A percentile compares a stretch with the other conserved stretches of the same genome.
Conservation (phyloP, 2,888 invertebrate species). For the Cheiracanthium punctorium region DNA sequence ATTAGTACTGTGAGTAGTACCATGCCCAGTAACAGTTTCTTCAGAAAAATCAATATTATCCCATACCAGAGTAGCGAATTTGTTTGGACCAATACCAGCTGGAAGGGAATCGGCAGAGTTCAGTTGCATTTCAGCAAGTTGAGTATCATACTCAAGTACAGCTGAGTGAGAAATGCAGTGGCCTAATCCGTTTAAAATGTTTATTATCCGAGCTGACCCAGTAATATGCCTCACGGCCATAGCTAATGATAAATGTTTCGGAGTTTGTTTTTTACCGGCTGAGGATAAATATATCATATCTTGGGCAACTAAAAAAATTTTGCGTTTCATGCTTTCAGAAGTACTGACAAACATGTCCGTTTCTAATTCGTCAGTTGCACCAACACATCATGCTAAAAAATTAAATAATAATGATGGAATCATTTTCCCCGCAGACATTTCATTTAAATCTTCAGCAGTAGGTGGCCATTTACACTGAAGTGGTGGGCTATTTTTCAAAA, state of each 20-base stretch:
- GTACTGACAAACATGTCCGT: neutral
- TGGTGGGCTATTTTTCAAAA: neutral
- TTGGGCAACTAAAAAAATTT: neutral
- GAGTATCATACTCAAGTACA: conserved; percentile 6
- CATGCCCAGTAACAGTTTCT: neutral
- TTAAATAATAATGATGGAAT: neutral
- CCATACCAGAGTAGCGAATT: conserved; percentile 1
- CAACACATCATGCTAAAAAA: neutral
- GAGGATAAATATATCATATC: conserved; percentile 2
- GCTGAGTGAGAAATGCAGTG: conserved; percentile 11
- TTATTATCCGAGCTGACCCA: neutral
- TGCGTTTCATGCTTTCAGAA: neutral
- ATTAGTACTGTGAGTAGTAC: neutral
- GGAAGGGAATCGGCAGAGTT: neutral
- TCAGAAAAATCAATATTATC: conserved; percentile 13
- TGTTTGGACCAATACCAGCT: neutral
- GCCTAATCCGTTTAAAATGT: neutral
- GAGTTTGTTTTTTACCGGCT: neutral
- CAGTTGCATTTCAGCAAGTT: neutral
- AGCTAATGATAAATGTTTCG: conserved; percentile 8
- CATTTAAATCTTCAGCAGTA: neutral
- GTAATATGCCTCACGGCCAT: neutral
- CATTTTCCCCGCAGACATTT: neutral
- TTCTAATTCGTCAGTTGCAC: neutral
- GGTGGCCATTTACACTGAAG: neutral